Evolutionary conservation across 2,113 vertebrate species (phyloP), one percentile per base, ranked within the genome.

Genomic region (Passer domesticus): DNA sequence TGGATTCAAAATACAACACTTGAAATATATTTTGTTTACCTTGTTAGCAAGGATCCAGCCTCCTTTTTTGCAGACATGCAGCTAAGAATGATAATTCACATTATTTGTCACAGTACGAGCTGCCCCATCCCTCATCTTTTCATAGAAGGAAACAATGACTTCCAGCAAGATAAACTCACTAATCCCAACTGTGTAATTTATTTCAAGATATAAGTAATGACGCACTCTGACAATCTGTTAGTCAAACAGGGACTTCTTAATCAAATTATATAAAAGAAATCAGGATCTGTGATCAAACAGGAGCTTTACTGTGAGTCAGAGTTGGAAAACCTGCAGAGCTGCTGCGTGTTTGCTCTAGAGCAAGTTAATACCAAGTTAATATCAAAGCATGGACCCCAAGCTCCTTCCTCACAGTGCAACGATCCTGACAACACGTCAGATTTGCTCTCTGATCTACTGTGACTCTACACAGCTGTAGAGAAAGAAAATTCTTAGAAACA

Each of bases 61-160:
- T 97, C 97, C 97, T 97, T 97, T 97, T 97, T 97, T 82, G 95
- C 89, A 94, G 97, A 95, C 79, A 97, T 94, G 95, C 95, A 97
- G 95, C 97, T 97, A 97, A 96, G 97, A 97, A 97, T 66, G 79
- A 97, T 92, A 97, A 97, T 94, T 96, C 90, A 95, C 50, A 63
- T 97, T 97, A 97, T 95, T 97, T 95, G 47, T 96, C 84, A 95
- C 72, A 89, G 75, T 95, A 94, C 1, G 1, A 95, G 92, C 70
- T 95, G 66, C 49, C 30, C 80, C 20, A 28, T 75, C 79, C 56
- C 56, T 94, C 35, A 20, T 69, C 43, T 67, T 58, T 33, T n/a
- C 31, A 47, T 2, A 50, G 64, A 72, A 4, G 41, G 80, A 90
- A 93, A 75, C 23, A 83, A 90, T 2, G 15, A 59, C 56, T 94